These are phyloP conservation scores for Caenorhabditis becei DNA, from an alignment of 2,888 invertebrate species.

Conservation along the genomic window DNA sequence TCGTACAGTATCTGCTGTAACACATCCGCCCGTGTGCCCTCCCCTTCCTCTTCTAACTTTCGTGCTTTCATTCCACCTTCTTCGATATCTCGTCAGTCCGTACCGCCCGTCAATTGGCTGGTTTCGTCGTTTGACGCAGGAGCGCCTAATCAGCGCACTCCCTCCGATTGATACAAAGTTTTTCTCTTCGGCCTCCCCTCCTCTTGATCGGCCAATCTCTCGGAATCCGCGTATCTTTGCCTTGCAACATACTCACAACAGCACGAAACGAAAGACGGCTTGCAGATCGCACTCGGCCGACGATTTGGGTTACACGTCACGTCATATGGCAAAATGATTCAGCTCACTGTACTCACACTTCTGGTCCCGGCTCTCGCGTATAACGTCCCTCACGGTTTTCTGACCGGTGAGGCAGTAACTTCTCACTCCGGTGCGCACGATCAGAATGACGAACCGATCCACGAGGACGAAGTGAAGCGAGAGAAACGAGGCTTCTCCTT, in stretches of 20 bases:
- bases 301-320: constrained; percentile 52
- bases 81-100: constrained; percentile 16
- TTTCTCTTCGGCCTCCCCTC: constrained; percentile 29
- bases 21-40: background rate
- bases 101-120: constrained; percentile 55
- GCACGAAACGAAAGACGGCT: background rate
- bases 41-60: background rate
- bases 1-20: constrained; percentile 2
- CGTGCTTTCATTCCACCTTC: constrained; percentile 11
- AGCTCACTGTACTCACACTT: constrained; percentile 27
- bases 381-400: constrained; percentile 54
- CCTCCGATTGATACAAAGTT: constrained; percentile 60
- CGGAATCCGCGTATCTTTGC: constrained; percentile 9
- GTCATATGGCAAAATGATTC: constrained; percentile 56
- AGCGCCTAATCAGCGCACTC: constrained; percentile 54
- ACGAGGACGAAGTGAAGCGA: constrained; percentile 45
- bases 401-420: constrained; percentile 58
- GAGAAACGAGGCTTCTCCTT: constrained; percentile 69
- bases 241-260: constrained; percentile 32
- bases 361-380: constrained; percentile 41
- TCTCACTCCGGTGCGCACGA: constrained; percentile 77
- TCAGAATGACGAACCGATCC: constrained; percentile 24
- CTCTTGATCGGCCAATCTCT: constrained; percentile 18
- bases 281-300: constrained; percentile 28
- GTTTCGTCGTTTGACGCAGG: constrained; percentile 36